Evolutionary conservation across 2,113 vertebrate genomes (phyloP).

Genomic region (Addax nasomaculatus): DNA sequence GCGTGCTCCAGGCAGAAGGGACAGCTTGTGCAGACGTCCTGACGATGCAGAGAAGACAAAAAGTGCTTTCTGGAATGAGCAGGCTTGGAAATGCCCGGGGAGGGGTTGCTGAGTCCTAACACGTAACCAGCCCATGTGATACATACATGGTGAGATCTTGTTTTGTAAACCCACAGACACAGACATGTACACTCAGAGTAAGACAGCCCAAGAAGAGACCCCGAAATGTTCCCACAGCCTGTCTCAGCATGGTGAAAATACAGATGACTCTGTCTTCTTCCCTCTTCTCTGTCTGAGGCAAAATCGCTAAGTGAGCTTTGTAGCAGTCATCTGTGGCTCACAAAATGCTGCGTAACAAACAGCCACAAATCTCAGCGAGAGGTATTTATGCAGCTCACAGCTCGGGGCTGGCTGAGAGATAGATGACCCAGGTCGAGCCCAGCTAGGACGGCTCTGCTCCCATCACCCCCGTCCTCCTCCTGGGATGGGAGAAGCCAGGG

Average conservation of each 20-base stretch:
- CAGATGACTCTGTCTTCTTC: neutral
- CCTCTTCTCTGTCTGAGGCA: neutral
- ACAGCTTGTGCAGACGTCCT: accelerated
- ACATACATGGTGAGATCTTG: accelerated
- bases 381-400: neutral
- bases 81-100: neutral
- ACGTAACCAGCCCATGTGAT: accelerated
- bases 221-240: neutral
- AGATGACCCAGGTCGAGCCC: neutral
- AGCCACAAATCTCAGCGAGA: accelerated
- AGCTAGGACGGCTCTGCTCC: neutral
- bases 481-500: neutral
- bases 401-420: neutral
- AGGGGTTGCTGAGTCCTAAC: too few species aligned
- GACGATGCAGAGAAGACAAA: neutral
- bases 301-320: accelerated
- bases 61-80: neutral
- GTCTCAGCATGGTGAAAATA: conserved; percentile 20
- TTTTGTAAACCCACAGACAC: too few species aligned
- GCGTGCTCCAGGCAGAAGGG: neutral
- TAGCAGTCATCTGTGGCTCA: neutral
- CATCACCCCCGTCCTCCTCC: accelerated
- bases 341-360: neutral
- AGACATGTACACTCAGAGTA: neutral
- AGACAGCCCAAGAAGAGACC: neutral